These are phyloP conservation scores for Papilio demoleus DNA, from an alignment of 2,888 invertebrate species.

Conservation along the genomic window DNA sequence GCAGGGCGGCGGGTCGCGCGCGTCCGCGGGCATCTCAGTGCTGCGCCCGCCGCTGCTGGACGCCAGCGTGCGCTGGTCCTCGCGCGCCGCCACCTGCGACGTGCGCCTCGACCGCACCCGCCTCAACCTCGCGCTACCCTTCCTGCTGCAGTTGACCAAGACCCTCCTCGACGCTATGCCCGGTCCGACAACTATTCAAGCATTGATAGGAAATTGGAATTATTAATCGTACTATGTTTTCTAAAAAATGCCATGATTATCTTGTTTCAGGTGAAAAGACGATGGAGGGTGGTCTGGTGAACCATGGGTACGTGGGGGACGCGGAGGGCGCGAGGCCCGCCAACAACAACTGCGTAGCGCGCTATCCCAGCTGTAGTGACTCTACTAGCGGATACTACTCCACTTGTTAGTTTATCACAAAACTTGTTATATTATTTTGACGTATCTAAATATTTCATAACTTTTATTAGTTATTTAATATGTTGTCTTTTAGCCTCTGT, in stretches of 20 bases:
- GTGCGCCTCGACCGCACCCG: conserved; percentile 88
- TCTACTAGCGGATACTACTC: conserved; percentile 85
- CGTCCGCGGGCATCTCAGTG: conserved; percentile 83
- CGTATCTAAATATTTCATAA: too few species aligned
- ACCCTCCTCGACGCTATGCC: conserved; percentile 86
- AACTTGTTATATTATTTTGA: too few species aligned
- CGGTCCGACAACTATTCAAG: conserved; percentile 50
- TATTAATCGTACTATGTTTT: neutral
- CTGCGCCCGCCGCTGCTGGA: conserved; percentile 89
- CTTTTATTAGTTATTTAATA: too few species aligned
- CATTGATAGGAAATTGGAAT: neutral
- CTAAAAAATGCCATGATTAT: neutral
- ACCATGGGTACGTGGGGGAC: conserved; percentile 88
- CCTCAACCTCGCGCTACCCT: conserved; percentile 89
- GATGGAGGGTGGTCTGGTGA: conserved; percentile 87
- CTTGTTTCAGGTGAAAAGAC: conserved; percentile 76
- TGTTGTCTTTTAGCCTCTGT: too few species aligned
- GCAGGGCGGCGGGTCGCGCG: conserved; percentile 83
- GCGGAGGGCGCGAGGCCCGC: conserved; percentile 58
- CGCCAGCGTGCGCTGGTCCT: conserved; percentile 86
- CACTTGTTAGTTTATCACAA: conserved; percentile 60
- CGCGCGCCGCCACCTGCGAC: conserved; percentile 85
- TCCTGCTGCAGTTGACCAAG: conserved; percentile 84
- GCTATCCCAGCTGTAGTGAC: conserved; percentile 80
- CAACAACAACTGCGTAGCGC: conserved; percentile 60